These are phyloP conservation scores for Anomalospiza imberbis DNA, from an alignment of 2,797 vertebrate species.

Conservation along the genomic window DNA sequence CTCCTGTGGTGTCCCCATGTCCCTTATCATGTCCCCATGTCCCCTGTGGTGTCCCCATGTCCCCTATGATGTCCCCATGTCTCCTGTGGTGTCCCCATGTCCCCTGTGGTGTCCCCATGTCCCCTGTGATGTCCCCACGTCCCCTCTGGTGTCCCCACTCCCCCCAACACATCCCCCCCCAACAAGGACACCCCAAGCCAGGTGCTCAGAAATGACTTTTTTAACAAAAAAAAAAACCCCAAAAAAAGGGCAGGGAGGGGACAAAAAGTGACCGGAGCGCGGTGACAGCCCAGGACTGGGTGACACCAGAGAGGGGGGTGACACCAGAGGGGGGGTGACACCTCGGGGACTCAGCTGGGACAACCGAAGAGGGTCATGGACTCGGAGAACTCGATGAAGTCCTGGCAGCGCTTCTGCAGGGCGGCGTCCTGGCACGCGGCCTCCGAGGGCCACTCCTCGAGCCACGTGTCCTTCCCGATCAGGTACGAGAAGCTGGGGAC, in stretches of 20 bases:
- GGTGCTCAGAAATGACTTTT: neutral
- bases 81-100: neutral
- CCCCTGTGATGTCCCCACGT: neutral
- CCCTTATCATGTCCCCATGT: no score
- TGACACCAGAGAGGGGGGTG: neutral
- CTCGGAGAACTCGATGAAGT: neutral
- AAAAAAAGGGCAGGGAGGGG: no score
- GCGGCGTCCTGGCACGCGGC: neutral
- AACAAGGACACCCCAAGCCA: neutral
- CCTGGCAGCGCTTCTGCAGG: neutral
- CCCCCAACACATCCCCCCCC: neutral
- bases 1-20: neutral
- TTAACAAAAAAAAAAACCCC: neutral
- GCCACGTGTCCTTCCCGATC: neutral
- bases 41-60: neutral
- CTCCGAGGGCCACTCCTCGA: neutral
- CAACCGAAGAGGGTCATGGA: neutral
- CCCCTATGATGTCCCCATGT: neutral
- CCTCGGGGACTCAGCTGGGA: neutral
- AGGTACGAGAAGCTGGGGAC: neutral
- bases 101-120: neutral
- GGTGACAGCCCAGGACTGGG: neutral
- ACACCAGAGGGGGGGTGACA: no score
- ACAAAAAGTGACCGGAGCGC: neutral
- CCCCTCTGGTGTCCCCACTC: neutral